Percentiles rank a stretch among this genome's conserved stretches.
phyloP scores from a whole-genome alignment of 2,888 invertebrate species.

The Hoplodrina ambigua region DNA sequence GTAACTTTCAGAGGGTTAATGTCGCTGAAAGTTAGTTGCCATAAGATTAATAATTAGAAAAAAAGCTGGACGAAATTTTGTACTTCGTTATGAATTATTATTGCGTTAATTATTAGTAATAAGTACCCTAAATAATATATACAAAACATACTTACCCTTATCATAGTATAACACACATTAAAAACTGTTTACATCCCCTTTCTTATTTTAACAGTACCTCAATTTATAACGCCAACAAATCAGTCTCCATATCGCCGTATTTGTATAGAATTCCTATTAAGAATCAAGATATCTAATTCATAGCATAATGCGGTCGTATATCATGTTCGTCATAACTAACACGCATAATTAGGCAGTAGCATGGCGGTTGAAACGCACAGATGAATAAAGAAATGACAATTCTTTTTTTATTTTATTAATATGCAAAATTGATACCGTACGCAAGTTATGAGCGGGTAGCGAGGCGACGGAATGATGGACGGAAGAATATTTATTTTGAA shows the following conservation, averaged over 20 bases:
- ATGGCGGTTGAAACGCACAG: slow-evolving; percentile 53
- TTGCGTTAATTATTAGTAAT: too few relatives aligned
- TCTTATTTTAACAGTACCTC: background rate
- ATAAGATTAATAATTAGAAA: too few relatives aligned
- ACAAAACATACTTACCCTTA: too few relatives aligned
- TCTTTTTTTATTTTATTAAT: slow-evolving; percentile 62
- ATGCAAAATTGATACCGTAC: slow-evolving; percentile 50
- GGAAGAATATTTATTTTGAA: background rate
- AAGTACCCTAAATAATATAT: too few relatives aligned
- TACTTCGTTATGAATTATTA: too few relatives aligned
- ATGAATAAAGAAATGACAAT: slow-evolving; percentile 66
- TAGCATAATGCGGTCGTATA: slow-evolving; percentile 37
- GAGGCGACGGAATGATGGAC: slow-evolving; percentile 14
- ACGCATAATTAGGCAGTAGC: slow-evolving; percentile 59
- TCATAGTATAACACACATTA: too few relatives aligned
- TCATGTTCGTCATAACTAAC: slow-evolving; percentile 51
- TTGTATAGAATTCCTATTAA: slow-evolving; percentile 28
- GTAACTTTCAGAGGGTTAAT: too few relatives aligned
- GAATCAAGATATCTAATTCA: slow-evolving; percentile 49
- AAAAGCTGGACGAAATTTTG: too few relatives aligned
- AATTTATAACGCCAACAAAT: background rate
- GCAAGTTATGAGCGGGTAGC: slow-evolving; percentile 46
- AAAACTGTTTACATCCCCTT: background rate
- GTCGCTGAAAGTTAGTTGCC: too few relatives aligned
- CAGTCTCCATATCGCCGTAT: slow-evolving; percentile 9